These are phyloP conservation scores for Onthophagus taurus DNA, from an alignment of 1,140 invertebrate species.

Conservation along the genomic window DNA sequence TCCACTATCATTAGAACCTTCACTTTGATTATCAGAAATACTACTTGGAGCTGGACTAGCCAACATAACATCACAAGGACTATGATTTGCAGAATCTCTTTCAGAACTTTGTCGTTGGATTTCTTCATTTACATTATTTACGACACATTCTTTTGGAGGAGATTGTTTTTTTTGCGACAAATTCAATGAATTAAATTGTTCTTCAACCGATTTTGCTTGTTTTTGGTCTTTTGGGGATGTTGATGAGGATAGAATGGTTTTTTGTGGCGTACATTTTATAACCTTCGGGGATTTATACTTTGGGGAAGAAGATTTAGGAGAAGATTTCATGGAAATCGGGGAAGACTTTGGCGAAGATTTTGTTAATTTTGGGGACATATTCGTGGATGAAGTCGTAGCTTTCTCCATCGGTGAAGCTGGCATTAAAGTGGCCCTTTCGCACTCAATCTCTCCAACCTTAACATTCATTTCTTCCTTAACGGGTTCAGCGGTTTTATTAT, in stretches of 20 bases:
- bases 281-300: slow-evolving; percentile 8
- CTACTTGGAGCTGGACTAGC: slow-evolving; percentile 53
- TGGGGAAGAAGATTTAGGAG: slow-evolving; percentile 1
- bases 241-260: slow-evolving; percentile 7
- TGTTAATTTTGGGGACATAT: too few relatives aligned
- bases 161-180: slow-evolving; percentile 18
- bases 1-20: slow-evolving; percentile 66
- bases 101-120: slow-evolving; percentile 43
- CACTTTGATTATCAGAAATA: slow-evolving; percentile 57
- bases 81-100: slow-evolving; percentile 58
- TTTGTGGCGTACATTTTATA: slow-evolving; percentile 8
- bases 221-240: slow-evolving; percentile 5
- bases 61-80: slow-evolving; percentile 53
- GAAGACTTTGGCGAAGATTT: too few relatives aligned
- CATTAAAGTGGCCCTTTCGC: too few relatives aligned
- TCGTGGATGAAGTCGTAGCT: slow-evolving; percentile 15
- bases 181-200: neutral
- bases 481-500: neutral
- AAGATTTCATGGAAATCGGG: neutral
- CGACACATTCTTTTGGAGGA: neutral
- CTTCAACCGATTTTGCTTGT: slow-evolving; percentile 3
- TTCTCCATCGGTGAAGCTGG: slow-evolving; percentile 8
- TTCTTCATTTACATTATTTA: slow-evolving; percentile 32
- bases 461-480: slow-evolving; percentile 1
- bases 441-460: too few relatives aligned